Conservation (phyloP, 2,888 invertebrate species). For the Orthosia gracilis region DNA sequence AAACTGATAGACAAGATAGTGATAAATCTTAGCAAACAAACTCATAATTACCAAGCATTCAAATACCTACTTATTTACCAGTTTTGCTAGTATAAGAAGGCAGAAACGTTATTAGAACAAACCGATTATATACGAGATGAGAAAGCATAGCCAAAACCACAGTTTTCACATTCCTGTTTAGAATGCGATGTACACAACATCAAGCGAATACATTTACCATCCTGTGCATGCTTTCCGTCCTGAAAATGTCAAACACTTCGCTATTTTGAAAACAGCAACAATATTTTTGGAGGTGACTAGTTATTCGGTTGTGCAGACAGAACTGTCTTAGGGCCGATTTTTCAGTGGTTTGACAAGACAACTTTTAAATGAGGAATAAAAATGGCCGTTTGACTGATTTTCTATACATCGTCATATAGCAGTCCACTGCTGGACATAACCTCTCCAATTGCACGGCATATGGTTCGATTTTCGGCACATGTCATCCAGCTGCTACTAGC, state of each 20-base stretch:
- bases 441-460: too few relatives aligned
- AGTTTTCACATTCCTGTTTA: slow-evolving; percentile 29
- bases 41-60: background rate
- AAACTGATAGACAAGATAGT: slow-evolving; percentile 21
- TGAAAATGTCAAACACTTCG: slow-evolving; percentile 54
- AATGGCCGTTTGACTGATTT: too few relatives aligned
- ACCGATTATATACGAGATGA: background rate
- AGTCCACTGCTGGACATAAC: too few relatives aligned
- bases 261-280: slow-evolving; percentile 49
- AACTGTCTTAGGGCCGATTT: too few relatives aligned
- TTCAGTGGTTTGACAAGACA: too few relatives aligned
- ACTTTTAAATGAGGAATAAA: too few relatives aligned
- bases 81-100: background rate
- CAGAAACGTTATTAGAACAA: background rate
- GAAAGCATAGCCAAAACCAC: background rate
- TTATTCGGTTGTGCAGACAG: slow-evolving; percentile 2
- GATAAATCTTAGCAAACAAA: slow-evolving; percentile 10
- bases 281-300: slow-evolving; percentile 43
- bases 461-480: too few relatives aligned
- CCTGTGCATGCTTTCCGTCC: slow-evolving; percentile 44
- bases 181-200: slow-evolving; percentile 41
- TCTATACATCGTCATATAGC: too few relatives aligned
- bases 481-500: too few relatives aligned
- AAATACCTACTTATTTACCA: background rate
- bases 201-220: slow-evolving; percentile 24